phyloP scores from a whole-genome alignment of 2,113 vertebrate species.

The Psophia crepitans region DNA sequence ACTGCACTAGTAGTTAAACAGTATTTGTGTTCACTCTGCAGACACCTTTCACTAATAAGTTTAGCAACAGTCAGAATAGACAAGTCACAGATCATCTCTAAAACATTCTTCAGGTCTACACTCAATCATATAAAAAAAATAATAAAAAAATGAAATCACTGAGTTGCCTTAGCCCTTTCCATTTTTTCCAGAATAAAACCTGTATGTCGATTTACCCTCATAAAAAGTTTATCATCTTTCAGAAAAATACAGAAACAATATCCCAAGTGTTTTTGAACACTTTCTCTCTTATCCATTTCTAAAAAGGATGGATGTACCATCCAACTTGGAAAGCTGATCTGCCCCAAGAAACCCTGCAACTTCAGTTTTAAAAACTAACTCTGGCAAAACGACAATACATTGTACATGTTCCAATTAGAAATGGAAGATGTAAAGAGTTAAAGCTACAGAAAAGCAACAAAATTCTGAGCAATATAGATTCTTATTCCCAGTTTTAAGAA shows the following conservation, averaged over 20 bases:
- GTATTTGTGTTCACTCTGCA: neutral
- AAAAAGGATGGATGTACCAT: neutral
- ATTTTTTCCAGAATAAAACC: neutral
- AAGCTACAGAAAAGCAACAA: neutral
- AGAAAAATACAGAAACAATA: neutral
- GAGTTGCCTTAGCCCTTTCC: fast-evolving
- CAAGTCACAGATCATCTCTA: fast-evolving
- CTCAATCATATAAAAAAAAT: neutral
- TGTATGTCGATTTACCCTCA: too few species aligned
- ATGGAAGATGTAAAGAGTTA: neutral
- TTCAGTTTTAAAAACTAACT: neutral
- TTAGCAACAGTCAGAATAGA: neutral
- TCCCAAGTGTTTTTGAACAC: fast-evolving
- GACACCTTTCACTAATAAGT: neutral
- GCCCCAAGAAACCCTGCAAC: neutral
- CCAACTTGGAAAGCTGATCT: neutral
- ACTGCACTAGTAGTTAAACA: neutral
- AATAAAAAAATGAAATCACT: too few species aligned
- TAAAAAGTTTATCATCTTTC: neutral
- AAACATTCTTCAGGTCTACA: neutral
- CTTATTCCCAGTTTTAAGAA: neutral
- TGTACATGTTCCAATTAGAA: neutral
- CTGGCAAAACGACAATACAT: neutral
- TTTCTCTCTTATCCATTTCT: neutral
- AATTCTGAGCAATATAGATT: neutral